phyloP scores from a whole-genome alignment of 2,113 vertebrate genomes.

The Probosciger aterrimus region DNA sequence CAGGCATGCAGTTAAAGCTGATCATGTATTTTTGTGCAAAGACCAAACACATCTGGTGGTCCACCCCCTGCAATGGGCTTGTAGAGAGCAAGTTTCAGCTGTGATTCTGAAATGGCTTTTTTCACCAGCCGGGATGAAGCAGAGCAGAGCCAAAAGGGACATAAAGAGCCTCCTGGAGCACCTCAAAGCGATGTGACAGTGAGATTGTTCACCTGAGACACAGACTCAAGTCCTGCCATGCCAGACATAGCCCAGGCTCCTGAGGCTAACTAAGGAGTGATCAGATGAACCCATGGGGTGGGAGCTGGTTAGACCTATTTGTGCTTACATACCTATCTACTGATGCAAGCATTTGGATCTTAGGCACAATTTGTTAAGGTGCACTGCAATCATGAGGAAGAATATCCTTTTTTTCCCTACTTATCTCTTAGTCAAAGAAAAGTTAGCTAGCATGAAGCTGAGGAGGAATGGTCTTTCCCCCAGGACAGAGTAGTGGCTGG shows the following conservation, averaged over 20 bases:
- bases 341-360: background rate
- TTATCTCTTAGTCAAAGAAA: background rate
- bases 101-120: background rate
- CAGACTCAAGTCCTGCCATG: background rate
- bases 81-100: background rate
- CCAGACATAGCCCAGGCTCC: background rate
- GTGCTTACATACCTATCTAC: background rate
- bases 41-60: background rate
- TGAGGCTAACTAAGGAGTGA: background rate
- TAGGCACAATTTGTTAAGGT: background rate
- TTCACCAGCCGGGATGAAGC: background rate
- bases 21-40: background rate
- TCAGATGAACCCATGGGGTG: too few species aligned
- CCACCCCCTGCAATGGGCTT: background rate
- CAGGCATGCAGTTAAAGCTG: background rate
- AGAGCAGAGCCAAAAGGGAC: background rate
- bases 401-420: background rate
- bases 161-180: background rate
- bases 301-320: background rate
- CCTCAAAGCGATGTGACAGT: accelerated
- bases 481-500: background rate
- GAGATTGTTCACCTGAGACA: background rate
- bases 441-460: background rate
- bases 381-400: background rate
- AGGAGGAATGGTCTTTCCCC: background rate